Conservation (phyloP, 2,888 invertebrate genomes). For the Barypeithes pellucidus region DNA sequence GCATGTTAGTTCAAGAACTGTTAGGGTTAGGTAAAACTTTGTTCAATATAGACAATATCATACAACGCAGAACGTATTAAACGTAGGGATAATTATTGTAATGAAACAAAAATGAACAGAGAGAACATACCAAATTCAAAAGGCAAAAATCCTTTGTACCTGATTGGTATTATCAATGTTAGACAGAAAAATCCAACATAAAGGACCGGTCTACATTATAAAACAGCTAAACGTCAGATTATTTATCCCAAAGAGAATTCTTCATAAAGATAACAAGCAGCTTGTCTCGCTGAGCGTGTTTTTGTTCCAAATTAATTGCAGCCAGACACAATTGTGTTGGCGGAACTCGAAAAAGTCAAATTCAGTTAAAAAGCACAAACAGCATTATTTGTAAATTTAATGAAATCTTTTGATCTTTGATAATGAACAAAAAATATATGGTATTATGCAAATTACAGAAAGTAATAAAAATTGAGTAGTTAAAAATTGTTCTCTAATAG, state of each 20-base stretch:
- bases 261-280: constrained; percentile 55
- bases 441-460: background rate
- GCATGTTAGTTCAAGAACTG: too few relatives aligned
- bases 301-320: constrained; percentile 55
- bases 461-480: background rate
- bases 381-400: constrained; percentile 41
- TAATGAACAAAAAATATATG: background rate
- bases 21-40: too few relatives aligned
- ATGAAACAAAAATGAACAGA: constrained; percentile 18
- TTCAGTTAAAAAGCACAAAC: constrained; percentile 49
- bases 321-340: constrained; percentile 54
- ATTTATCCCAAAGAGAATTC: constrained; percentile 53
- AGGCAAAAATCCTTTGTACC: constrained; percentile 46
- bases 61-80: background rate
- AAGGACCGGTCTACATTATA: constrained; percentile 50
- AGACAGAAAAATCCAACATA: constrained; percentile 40
- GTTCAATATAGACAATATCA: background rate
- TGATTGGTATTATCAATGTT: constrained; percentile 45
- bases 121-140: constrained; percentile 41
- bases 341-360: constrained; percentile 49
- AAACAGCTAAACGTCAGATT: constrained; percentile 51
- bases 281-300: constrained; percentile 51
- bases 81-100: background rate
- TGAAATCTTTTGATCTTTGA: constrained; percentile 30
- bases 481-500: too few relatives aligned